phyloP scores from a whole-genome alignment of 2,113 vertebrate species.

The Arvicanthis niloticus region DNA sequence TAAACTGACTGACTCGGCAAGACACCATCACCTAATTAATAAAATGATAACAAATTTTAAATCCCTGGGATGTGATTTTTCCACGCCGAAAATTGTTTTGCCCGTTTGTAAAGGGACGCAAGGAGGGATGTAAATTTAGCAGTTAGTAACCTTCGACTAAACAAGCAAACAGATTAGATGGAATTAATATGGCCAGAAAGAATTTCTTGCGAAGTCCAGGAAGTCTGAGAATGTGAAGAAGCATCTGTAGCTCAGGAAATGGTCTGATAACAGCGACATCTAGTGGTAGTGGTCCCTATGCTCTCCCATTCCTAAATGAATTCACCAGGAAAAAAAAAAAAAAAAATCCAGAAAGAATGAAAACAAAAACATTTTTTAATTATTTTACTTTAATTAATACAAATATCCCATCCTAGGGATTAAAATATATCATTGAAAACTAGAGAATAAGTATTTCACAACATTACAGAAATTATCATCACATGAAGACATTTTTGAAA shows the following conservation, averaged over 20 bases:
- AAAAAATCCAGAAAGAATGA: not conserved
- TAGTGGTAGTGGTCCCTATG: slow-evolving; percentile 80
- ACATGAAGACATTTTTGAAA: not conserved
- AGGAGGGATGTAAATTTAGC: slow-evolving; percentile 56
- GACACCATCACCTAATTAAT: slow-evolving; percentile 77
- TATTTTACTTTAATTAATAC: not conserved
- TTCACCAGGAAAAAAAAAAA: not conserved
- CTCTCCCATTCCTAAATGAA: slow-evolving; percentile 4
- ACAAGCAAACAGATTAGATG: slow-evolving; percentile 53
- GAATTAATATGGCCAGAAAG: slow-evolving; percentile 44
- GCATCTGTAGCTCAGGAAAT: slow-evolving; percentile 49
- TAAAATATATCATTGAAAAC: not conserved
- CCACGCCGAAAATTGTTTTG: not conserved
- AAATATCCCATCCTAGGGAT: not conserved
- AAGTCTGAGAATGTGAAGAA: not conserved
- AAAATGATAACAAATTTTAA: slow-evolving; percentile 77
- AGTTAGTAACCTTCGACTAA: slow-evolving; percentile 68
- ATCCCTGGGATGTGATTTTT: slow-evolving; percentile 64
- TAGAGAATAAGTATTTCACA: not conserved
- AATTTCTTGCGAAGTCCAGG: not conserved
- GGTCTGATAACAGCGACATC: slow-evolving; percentile 88
- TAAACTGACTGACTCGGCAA: slow-evolving; percentile 73
- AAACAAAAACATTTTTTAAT: too few relatives aligned
- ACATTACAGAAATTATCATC: not conserved
- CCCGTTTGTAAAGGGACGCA: slow-evolving; percentile 52